Evolutionary conservation across 2,888 invertebrate genomes (phyloP).

Genomic region (Thysanoteuthis rhombus): DNA sequence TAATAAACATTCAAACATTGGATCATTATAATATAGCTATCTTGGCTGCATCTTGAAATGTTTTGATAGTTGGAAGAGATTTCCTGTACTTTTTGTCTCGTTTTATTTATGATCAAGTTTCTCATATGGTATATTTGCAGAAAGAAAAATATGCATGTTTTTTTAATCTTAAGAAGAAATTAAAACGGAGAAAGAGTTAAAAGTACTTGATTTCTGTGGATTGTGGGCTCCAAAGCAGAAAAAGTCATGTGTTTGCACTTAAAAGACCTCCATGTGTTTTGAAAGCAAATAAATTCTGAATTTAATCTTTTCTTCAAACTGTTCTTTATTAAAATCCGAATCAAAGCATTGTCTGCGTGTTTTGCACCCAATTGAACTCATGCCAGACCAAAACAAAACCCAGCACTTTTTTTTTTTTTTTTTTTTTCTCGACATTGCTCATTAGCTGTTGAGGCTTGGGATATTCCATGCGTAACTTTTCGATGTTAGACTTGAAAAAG

Average conservation of each 20-base stretch:
- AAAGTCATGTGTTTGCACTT: not conserved
- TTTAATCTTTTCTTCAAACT: not conserved
- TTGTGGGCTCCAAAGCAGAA: not conserved
- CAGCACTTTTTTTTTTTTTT: not conserved
- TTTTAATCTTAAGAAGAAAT: not conserved
- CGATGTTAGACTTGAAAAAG: too few species aligned
- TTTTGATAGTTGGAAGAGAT: too few species aligned
- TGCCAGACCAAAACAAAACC: not conserved
- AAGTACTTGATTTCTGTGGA: not conserved
- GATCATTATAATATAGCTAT: too few species aligned
- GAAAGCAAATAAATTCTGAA: not conserved
- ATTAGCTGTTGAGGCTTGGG: too few species aligned
- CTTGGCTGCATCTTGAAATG: too few species aligned
- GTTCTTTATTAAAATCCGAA: not conserved
- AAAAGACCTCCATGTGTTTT: not conserved
- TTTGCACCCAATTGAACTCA: not conserved
- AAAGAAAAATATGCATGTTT: not conserved
- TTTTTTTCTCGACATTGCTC: too few species aligned
- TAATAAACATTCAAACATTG: too few species aligned
- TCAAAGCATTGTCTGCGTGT: not conserved
- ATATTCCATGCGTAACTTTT: too few species aligned
- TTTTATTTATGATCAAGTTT: not conserved
- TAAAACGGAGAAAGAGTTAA: not conserved
- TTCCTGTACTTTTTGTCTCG: not conserved
- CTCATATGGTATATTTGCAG: not conserved